Evolutionary conservation across 2,797 vertebrate species (phyloP), one percentile per base, ranked within the genome.

Genomic region (Silurus lanzhouensis): DNA sequence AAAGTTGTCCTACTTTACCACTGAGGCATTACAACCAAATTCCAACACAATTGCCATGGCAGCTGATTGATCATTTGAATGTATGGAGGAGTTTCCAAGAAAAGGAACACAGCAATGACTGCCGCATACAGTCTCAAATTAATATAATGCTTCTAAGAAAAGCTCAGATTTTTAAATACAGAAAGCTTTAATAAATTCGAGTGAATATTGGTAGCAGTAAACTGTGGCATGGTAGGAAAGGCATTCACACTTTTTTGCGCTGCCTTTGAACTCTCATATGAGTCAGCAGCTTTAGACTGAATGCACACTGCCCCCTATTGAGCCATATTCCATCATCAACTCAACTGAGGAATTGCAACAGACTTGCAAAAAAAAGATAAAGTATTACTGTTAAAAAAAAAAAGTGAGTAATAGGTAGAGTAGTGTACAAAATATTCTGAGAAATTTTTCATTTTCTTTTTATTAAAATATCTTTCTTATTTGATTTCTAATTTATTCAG

Each of bases 221-320:
- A 71, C 77, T 13, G 5, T 48, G 22, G 38, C 25, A 9, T 22
- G 15, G n/a, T 17, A 85, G 48, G 48, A 75, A 48, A 31, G 20
- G 17, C 67, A 4, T 60, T 68, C 60, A 31, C 66, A 63, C 75
- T 68, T 71, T 72, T 48, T 8, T 64, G 82, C 27, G 61, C 71
- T 22, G 81, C 61, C 46, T 38, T 71, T 31, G 57, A 27, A 3
- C 13, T 52, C 79, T 77, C 84, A 58, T 64, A 68, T 81, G 84
- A 86, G 67, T 87, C 84, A 86, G 78, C 72, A 75, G 22, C 52
- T 74, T 71, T 38, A 63, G 13, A 38, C 68, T 87, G 81, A 82
- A 81, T 78, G 76, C 75, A 86, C 81, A 86, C 84, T 85, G 78
- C 86, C 88, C 85, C 83, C 89, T 87, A 52, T 63, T 79, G 89